phyloP scores from a whole-genome alignment of 2,888 invertebrate genomes.

The Antheraea yamamai region DNA sequence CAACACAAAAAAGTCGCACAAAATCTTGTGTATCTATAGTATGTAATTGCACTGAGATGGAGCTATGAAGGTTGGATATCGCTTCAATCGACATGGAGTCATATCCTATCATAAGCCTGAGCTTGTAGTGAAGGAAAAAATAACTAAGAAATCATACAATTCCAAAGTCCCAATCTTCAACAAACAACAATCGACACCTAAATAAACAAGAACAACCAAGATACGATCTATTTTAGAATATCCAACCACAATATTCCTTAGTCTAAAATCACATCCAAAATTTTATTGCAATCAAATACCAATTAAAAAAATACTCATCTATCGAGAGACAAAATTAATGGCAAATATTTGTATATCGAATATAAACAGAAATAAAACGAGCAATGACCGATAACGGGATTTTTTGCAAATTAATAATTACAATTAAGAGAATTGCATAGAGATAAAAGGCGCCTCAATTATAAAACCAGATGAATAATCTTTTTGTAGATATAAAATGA shows the following conservation, averaged over 20 bases:
- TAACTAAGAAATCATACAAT: too few species aligned
- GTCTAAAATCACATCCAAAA: too few species aligned
- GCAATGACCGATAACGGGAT: background rate
- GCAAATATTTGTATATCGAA: background rate
- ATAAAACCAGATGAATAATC: background rate
- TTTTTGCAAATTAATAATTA: background rate
- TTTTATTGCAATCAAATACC: background rate
- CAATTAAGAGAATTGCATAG: background rate
- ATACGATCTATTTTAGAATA: too few species aligned
- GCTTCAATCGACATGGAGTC: too few species aligned
- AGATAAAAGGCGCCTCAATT: constrained; percentile 5
- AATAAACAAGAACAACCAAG: too few species aligned
- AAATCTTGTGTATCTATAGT: too few species aligned
- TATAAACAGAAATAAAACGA: background rate
- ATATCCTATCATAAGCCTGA: too few species aligned
- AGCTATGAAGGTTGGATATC: too few species aligned
- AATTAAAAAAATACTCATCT: background rate
- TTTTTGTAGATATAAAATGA: background rate
- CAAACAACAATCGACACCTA: background rate
- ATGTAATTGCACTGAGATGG: too few species aligned
- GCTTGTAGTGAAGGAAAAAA: too few species aligned
- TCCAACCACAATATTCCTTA: too few species aligned
- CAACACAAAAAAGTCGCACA: too few species aligned
- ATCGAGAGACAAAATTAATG: background rate
- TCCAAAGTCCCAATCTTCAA: background rate